Base-by-base conservation (phyloP, 2,888 invertebrate genomes). In the Omphaloscelis lunosa region DNA sequence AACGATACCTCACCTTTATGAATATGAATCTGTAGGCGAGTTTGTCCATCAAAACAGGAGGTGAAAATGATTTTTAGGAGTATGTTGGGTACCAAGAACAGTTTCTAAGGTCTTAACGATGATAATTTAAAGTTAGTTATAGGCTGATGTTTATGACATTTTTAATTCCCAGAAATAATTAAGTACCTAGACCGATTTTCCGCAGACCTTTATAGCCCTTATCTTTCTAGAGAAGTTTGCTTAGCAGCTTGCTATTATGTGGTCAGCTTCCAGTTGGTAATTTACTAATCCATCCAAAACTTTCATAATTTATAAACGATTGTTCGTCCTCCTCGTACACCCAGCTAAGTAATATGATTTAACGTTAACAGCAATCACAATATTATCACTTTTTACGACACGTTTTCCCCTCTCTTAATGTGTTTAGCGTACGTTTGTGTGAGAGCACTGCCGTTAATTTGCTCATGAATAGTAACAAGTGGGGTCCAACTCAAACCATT, bases 381-480 rank as follows among this genome's bases (percentile, higher is more conserved):
- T 86, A 88, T 86, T 85, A 87, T 89, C 82, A 76, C 82, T 86
- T 89, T 86, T 89, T 88, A 79, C 74, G 78, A 79, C 79, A 84
- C 82, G 72, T 84, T 84, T 86, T 88, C 86, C 86, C 85, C 84
- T 88, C 85, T 82, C 83, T 59, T 90, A 90, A 90, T 89, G 84
- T 85, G 89, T 88, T 89, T 85, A 87, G 82, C 85, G 88, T 89
- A 86, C 85, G 87, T 89, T 86, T 86, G 88, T 89, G 89, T 89
- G 90, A 89, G 89, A 91, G 89, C 85, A 88, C 89, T 89, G 91
- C 93, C 92, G 94, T 94, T 95, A 94, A 94, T 94, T 92, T 89
- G 88, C 94, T 94, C 93, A 95, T 95, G 95, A 95, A 96, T 95
- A 95, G 93, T 94, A 94, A 94, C 90, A 91, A 93, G 92, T 91